Conservation (phyloP, 1,140 invertebrate genomes). For the Dysdera silvatica region DNA sequence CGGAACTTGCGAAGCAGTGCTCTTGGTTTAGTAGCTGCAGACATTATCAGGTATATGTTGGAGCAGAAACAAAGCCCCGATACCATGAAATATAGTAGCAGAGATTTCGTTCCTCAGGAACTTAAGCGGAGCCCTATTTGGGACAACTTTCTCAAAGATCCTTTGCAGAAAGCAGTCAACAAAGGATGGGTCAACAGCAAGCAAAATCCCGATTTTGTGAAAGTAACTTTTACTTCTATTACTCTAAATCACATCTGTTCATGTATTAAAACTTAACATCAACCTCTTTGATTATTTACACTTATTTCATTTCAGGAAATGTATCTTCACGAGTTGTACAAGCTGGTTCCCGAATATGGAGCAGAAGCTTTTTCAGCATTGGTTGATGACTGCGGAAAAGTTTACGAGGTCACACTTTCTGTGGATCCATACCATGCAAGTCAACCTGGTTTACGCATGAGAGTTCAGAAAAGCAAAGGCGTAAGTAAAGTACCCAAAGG, state of each 20-base stretch:
- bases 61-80: constrained; percentile 58
- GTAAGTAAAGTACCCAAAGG: too few species aligned
- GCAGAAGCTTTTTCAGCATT: constrained; percentile 63
- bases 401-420: constrained; percentile 53
- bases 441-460: constrained; percentile 57
- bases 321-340: constrained; percentile 67
- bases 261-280: background rate
- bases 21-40: constrained; percentile 69
- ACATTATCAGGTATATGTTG: constrained; percentile 67
- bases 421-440: constrained; percentile 61
- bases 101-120: constrained; percentile 68
- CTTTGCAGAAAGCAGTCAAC: constrained; percentile 24
- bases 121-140: constrained; percentile 52
- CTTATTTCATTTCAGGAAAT: constrained; percentile 60
- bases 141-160: constrained; percentile 1
- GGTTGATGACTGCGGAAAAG: constrained; percentile 54
- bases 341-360: constrained; percentile 69
- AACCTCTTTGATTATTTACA: background rate
- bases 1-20: constrained; percentile 63
- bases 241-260: background rate
- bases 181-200: constrained; percentile 14
- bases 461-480: constrained; percentile 53
- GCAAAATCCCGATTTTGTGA: constrained; percentile 30
- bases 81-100: constrained; percentile 63
- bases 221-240: constrained; percentile 15